Evolutionary conservation across 2,113 vertebrate species (phyloP), one percentile per base, ranked within the genome.

Genomic region (Heterochromis multidens): DNA sequence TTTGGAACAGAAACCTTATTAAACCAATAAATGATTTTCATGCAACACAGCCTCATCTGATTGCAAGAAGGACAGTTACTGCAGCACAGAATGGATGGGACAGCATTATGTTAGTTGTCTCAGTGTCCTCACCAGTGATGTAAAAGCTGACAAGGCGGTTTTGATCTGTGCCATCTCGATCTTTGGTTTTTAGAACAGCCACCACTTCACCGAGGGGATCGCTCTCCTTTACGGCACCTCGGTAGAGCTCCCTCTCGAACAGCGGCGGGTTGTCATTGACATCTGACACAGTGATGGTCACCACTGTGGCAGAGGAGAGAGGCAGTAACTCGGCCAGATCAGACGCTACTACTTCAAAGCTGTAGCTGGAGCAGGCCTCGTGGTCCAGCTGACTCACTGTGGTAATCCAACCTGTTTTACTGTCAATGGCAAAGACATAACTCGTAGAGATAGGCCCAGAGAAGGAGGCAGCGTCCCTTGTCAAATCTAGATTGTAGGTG

Each of bases 351-450:
- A 98, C 98, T 0, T 96, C 96, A 81, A 99, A 98, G 23, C 96
- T 97, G 94, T 98, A 98, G 27, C 96, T 81, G 77, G 98, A 97
- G 88, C 97, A 96, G 65, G 92, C 94, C 89, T 99, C 99, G 1
- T 99, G 97, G 93, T 99, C 98, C 94, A 99, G 89, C 82, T 97
- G 97, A 72, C 96, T 96, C 88, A 97, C 77, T 0, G 98, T 98
- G 82, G 97, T 99, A 90, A 99, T 97, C 98, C 98, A 99, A 86
- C 99, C 99, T 1, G 96, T 99, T 92, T 98, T 99, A 91, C 97
- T 97, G 83, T 99, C 99, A 12, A 99, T 97, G 54, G 92, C 94
- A 88, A 99, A 99, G 0, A 93, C 62, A 1, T 95, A 85, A 4
- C 59, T 29, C 0, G 88, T 33, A 1, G 81, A 70, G 85, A 87